These are phyloP conservation scores for Xestia rhomboidea DNA, from an alignment of 2,888 invertebrate species.

Conservation along the genomic window DNA sequence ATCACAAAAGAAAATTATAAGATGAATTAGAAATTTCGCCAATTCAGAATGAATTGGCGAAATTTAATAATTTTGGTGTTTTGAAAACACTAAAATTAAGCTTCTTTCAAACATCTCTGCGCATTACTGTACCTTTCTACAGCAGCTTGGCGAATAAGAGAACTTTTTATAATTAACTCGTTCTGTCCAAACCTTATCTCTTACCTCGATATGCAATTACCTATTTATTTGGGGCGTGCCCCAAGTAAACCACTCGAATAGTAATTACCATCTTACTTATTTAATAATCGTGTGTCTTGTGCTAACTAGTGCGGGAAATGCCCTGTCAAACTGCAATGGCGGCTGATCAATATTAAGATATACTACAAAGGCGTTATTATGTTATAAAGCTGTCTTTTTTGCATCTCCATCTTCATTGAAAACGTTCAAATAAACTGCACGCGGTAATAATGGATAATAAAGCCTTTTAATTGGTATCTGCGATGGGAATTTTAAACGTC, in stretches of 20 bases:
- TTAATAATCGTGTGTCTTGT: slow-evolving; percentile 52
- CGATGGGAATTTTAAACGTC: slow-evolving; percentile 50
- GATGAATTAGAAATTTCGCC: neutral
- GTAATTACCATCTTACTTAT: slow-evolving; percentile 56
- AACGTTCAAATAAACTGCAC: slow-evolving; percentile 30
- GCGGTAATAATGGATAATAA: slow-evolving; percentile 44
- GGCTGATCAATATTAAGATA: slow-evolving; percentile 61
- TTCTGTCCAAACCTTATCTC: slow-evolving; percentile 51
- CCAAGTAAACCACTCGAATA: slow-evolving; percentile 43
- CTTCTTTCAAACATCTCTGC: neutral
- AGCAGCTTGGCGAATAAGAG: slow-evolving; percentile 23
- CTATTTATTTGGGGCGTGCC: slow-evolving; percentile 60
- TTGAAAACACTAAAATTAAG: neutral
- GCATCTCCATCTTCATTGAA: slow-evolving; percentile 32
- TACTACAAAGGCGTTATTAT: slow-evolving; percentile 31
- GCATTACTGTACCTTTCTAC: slow-evolving; percentile 15
- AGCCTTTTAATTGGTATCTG: slow-evolving; percentile 52
- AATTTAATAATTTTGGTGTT: no score
- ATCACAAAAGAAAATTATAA: neutral
- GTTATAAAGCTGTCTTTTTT: slow-evolving; percentile 43
- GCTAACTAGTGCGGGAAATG: slow-evolving; percentile 34
- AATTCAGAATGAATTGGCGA: no score
- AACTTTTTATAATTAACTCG: slow-evolving; percentile 57
- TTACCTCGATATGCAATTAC: slow-evolving; percentile 56
- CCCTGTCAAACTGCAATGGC: slow-evolving; percentile 47